Percentiles rank a stretch among this genome's conserved stretches.
These are phyloP conservation scores for Scartelaos histophorus DNA, from an alignment of 2,113 vertebrate genomes.

Conservation along the genomic window DNA sequence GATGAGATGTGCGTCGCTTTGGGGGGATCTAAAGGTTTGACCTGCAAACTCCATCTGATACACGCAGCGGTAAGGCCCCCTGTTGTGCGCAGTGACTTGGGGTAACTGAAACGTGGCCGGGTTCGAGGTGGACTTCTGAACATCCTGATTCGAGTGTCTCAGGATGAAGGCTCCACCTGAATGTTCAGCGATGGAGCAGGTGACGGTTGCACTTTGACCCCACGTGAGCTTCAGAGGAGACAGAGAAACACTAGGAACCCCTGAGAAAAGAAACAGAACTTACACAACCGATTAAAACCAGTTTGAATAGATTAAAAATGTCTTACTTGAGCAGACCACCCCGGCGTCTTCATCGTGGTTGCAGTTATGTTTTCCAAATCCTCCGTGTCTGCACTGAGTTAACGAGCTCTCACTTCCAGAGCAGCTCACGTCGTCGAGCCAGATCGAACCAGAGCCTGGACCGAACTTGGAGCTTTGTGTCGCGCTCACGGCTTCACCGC, in stretches of 20 bases:
- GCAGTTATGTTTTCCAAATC: background rate
- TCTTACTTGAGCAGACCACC: constrained; percentile 1
- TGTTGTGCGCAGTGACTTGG: background rate
- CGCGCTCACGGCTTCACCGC: background rate
- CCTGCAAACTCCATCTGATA: background rate
- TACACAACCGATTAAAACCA: background rate
- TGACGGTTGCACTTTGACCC: constrained; percentile 13
- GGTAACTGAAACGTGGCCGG: background rate
- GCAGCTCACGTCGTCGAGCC: background rate
- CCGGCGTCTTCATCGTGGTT: background rate
- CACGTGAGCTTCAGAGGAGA: background rate
- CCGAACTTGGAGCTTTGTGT: too few species aligned
- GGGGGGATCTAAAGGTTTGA: background rate
- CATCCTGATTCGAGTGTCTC: background rate
- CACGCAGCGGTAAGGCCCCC: constrained; percentile 22
- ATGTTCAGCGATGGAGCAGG: constrained; percentile 1
- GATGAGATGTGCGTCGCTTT: background rate
- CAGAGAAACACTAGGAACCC: constrained; percentile 9
- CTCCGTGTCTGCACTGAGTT: background rate
- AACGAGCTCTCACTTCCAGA: too few species aligned
- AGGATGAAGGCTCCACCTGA: constrained; percentile 13
- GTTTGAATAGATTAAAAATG: background rate
- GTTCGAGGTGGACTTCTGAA: background rate
- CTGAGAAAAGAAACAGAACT: background rate
- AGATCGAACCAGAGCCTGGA: background rate